Base-by-base conservation (phyloP, 2,888 invertebrate species). In the Tinea semifulvella region DNA sequence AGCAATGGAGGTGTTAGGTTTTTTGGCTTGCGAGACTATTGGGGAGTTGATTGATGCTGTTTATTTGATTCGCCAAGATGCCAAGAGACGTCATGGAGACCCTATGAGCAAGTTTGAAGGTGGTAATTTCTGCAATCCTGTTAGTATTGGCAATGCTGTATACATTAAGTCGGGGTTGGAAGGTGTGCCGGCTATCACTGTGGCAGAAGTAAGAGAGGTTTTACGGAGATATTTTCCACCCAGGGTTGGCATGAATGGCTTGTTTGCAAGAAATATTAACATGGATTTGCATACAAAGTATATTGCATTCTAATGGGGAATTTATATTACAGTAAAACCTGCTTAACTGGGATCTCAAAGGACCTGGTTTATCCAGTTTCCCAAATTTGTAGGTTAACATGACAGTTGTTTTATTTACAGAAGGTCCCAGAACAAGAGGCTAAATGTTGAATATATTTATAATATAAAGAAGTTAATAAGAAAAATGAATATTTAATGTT, bases 1-100 rank as follows among this genome's bases (percentile, higher is more conserved):
- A 42, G 91, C 91, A 0, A 74, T 91, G 55, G 91, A 91, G 60
- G 88, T 95, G 2, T 67, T 96, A 49, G 87, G 90, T 39, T 96
- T 94, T 61, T 80, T 95, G 52, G 94, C 94, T 0, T 93, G 93
- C 63, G 95, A 96, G 74, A 93, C 93, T 0, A 90, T 96, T 5
- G 95, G 95, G 0, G 91, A 94, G 63, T 87, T 96, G 46, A 88
- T 93, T 1, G 96, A 96, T 69, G 86, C 90, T 53, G 90, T 92
- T 0, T 86, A 95, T 49, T 63, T 95, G 40, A 88, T 94, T 1
- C 82, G 94, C 36, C 86, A 92, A 56, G 94, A 94, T 63, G 84
- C 84, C 28, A 86, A 83, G 49, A 87, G 86, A 60, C 86, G 84
- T 35, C 68, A 77, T 31, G 86, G 86, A 2, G 91, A 92, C 61